These are phyloP conservation scores for Amphiduros pacificus DNA, from an alignment of 2,888 invertebrate species.

Conservation along the genomic window DNA sequence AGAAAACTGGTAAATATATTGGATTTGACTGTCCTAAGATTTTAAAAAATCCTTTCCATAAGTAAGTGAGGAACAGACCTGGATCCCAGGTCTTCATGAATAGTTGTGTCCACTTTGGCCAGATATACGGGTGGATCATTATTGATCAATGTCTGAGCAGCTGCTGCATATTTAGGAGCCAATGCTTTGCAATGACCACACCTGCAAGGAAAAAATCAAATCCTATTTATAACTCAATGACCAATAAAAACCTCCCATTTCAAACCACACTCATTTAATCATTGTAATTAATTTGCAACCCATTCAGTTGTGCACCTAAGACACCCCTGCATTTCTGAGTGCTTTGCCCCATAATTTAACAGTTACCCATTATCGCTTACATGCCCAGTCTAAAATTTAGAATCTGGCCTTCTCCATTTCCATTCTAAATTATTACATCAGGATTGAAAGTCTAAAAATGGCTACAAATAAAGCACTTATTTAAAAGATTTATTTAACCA, in stretches of 20 bases:
- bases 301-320: not conserved
- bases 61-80: not conserved
- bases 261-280: not conserved
- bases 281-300: too few relatives aligned
- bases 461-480: too few relatives aligned
- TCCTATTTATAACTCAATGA: not conserved
- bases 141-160: slow-evolving; percentile 60
- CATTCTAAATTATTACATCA: too few relatives aligned
- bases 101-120: slow-evolving; percentile 59
- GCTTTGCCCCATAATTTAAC: too few relatives aligned
- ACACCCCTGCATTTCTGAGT: too few relatives aligned
- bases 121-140: slow-evolving; percentile 59
- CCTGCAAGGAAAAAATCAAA: slow-evolving; percentile 42
- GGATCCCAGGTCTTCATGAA: not conserved
- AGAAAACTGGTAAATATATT: not conserved
- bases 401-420: too few relatives aligned
- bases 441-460: too few relatives aligned
- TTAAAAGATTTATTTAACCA: too few relatives aligned
- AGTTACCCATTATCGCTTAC: too few relatives aligned
- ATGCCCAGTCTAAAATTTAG: too few relatives aligned
- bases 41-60: not conserved
- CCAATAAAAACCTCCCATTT: not conserved
- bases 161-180: slow-evolving; percentile 64
- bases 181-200: slow-evolving; percentile 64
- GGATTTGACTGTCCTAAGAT: too few relatives aligned